phyloP scores from a whole-genome alignment of 2,113 vertebrate genomes.

The Cyprinodon variegatus region DNA sequence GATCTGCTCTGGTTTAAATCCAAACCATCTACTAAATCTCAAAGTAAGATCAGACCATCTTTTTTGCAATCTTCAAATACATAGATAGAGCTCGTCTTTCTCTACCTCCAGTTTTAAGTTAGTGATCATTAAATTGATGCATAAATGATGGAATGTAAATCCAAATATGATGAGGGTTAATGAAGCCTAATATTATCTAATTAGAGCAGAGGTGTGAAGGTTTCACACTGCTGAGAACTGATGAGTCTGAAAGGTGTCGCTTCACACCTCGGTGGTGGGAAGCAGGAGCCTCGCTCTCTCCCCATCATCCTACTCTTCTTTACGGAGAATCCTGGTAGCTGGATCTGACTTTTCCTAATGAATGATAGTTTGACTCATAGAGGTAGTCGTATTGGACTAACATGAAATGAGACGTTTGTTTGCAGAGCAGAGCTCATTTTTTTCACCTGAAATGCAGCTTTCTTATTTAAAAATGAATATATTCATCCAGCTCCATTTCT shows the following conservation, averaged over 20 bases:
- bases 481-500: neutral
- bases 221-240: slow-evolving; percentile 76
- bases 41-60: neutral
- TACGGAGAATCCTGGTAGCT: neutral
- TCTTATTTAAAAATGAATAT: neutral
- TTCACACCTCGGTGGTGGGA: slow-evolving; percentile 77
- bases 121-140: neutral
- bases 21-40: slow-evolving; percentile 13
- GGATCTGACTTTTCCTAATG: neutral
- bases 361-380: neutral
- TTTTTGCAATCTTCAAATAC: neutral
- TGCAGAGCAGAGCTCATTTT: neutral
- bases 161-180: slow-evolving; percentile 64
- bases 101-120: neutral
- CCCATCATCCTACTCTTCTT: neutral
- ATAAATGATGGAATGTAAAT: slow-evolving; percentile 29
- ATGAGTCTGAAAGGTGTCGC: slow-evolving; percentile 65
- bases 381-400: neutral
- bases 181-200: slow-evolving; percentile 59
- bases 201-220: slow-evolving; percentile 74
- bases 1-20: slow-evolving; percentile 19
- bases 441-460: neutral
- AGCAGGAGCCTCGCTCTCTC: slow-evolving; percentile 35
- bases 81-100: neutral
- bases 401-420: neutral